Evolutionary conservation across 2,888 invertebrate species (phyloP).

Genomic region (Tenthredo mesomela): DNA sequence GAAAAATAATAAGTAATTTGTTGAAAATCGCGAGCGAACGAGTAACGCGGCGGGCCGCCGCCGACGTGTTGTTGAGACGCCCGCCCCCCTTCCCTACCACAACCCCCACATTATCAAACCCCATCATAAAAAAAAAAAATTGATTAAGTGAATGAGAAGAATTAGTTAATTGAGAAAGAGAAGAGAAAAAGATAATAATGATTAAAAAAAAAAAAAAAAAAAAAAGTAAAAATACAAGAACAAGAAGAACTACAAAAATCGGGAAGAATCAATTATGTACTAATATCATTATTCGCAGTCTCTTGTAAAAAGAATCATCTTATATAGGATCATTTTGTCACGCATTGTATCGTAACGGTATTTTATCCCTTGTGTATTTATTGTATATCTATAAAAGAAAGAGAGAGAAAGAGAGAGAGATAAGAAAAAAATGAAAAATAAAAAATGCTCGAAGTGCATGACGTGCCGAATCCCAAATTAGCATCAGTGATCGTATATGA

Average conservation of each 20-base stretch:
- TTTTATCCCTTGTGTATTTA: conserved; percentile 7
- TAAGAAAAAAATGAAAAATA: neutral
- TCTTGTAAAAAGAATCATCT: too few species aligned
- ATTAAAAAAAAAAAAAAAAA: conserved; percentile 60
- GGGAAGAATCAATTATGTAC: neutral
- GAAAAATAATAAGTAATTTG: neutral
- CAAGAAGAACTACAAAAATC: neutral
- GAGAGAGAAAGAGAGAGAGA: neutral
- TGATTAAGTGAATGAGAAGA: neutral
- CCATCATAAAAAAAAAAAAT: neutral
- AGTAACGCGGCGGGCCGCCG: conserved; percentile 68
- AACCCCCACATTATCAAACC: conserved; percentile 56
- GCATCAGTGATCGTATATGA: neutral
- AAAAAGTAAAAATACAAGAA: conserved; percentile 28
- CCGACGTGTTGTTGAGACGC: conserved; percentile 71
- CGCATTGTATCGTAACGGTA: conserved; percentile 4
- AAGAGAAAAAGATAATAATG: conserved; percentile 56
- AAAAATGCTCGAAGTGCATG: neutral
- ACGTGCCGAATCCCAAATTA: neutral
- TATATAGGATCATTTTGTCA: neutral
- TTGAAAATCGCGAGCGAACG: conserved; percentile 53
- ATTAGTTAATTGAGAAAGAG: conserved; percentile 25
- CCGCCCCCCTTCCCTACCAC: conserved; percentile 62
- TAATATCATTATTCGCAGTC: neutral
- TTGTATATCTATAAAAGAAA: neutral